Evolutionary conservation across 2,113 vertebrate genomes (phyloP).

Genomic region (Cryptomyrus ogoouensis): DNA sequence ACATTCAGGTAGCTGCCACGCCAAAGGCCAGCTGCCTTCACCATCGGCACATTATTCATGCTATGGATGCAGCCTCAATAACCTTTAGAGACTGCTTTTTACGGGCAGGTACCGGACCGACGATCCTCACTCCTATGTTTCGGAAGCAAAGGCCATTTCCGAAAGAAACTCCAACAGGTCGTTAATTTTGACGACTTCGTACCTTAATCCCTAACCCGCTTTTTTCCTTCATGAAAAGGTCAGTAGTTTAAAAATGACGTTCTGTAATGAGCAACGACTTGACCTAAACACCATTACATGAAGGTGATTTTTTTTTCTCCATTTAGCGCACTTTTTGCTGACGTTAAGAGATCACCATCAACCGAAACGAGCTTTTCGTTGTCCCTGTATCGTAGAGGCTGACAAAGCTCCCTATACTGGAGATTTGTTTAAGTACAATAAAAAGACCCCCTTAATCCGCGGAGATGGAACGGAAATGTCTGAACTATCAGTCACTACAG

Average conservation of each 20-base stretch:
- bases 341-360: conserved; percentile 34
- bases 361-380: conserved; percentile 30
- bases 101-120: conserved; percentile 40
- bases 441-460: conserved; percentile 58
- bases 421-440: conserved; percentile 67
- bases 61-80: conserved; percentile 28
- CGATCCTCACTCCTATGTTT: conserved; percentile 42
- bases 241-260: conserved; percentile 30
- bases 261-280: conserved; percentile 25
- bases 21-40: conserved; percentile 40
- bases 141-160: conserved; percentile 35
- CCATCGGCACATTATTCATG: conserved; percentile 46
- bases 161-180: conserved; percentile 36
- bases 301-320: background rate
- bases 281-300: conserved; percentile 27
- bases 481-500: conserved; percentile 62
- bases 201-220: conserved; percentile 30
- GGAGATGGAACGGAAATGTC: conserved; percentile 70
- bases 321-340: conserved; percentile 36
- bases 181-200: conserved; percentile 43
- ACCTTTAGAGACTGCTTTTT: conserved; percentile 29
- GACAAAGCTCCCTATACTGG: conserved; percentile 65
- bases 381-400: conserved; percentile 39
- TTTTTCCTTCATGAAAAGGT: conserved; percentile 21
- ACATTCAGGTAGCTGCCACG: background rate